Evolutionary conservation across 1,140 invertebrate genomes (phyloP), one percentile per base, ranked within the genome.

Genomic region (Drosophila bipectinata): DNA sequence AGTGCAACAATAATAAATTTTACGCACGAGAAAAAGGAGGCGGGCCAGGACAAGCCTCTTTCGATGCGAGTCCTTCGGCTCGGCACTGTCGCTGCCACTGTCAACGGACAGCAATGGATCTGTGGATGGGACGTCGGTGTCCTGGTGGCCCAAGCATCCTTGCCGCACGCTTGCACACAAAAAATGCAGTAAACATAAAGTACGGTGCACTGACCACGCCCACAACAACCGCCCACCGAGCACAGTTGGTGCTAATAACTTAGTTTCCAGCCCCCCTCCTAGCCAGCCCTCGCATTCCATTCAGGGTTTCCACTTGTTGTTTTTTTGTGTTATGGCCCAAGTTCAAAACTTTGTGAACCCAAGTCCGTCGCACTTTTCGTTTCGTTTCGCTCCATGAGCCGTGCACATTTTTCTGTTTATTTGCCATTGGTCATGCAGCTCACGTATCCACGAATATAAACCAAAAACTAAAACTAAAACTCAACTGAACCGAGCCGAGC

Each of bases 181-280:
- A 84, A 44, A 44, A 77, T 87, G 68, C 73, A 80, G 77, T 77
- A 74, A 87, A 77, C 82, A 84, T 84, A 77, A 81, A 87, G 67
- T 69, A 69, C 57, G 60, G 54, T 55, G 77, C 59, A 61, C 55
- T 24, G 72, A 56, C 72, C 76, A 68, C 72, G 62, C 58, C 79
- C 76, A 68, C 66, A 82, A 54, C 62, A 66, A 48, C 45, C 56
- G 37, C 51, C 49, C 57, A 55, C 56, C 14, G 34, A 53, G 58
- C 55, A 47, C 76, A 68, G 76, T 85, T 80, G 73, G 24, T 81
- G 77, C 81, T 81, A 84, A 87, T 87, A 84, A 87, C 82, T 87
- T 87, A 74, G 82, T 85, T 85, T 84, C 76, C 53, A 21, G 21
- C 21, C 3, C 21, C 21, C 21, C 21, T 21, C 21, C 37, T 67